Conservation (phyloP, 1,140 invertebrate species). For the Euwallacea fornicatus region DNA sequence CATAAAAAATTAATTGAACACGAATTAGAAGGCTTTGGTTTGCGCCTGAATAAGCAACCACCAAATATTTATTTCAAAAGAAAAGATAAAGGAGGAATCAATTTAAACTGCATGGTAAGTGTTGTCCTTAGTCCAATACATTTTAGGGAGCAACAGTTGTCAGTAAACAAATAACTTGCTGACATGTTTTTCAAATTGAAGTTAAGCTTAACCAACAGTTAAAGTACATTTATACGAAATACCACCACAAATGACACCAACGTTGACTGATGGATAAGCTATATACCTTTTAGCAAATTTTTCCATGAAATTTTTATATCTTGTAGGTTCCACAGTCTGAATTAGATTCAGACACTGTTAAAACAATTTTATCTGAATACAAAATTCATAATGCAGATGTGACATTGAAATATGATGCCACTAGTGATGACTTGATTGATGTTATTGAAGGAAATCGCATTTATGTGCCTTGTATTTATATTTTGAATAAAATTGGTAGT, state of each 20-base stretch:
- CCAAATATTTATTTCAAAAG: slow-evolving; percentile 95
- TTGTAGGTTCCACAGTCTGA: slow-evolving; percentile 85
- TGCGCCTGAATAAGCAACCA: slow-evolving; percentile 94
- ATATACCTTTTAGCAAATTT: no score
- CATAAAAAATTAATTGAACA: slow-evolving; percentile 97
- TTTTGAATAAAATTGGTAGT: slow-evolving; percentile 96
- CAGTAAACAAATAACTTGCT: no score
- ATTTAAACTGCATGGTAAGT: slow-evolving; percentile 82
- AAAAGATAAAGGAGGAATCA: slow-evolving; percentile 98
- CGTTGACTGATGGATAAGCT: no score
- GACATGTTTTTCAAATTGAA: no score
- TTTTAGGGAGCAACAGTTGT: no score
- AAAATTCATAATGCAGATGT: slow-evolving; percentile 99
- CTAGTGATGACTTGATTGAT: slow-evolving; percentile 97
- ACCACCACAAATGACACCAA: no score
- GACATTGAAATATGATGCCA: slow-evolving; percentile 91
- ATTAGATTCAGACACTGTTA: slow-evolving; percentile 93
- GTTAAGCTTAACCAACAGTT: no score
- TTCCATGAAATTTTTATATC: slow-evolving; percentile 36
- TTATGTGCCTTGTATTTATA: slow-evolving; percentile 97
- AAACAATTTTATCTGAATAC: slow-evolving; percentile 95
- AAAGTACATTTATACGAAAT: no score
- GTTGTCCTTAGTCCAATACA: slow-evolving; percentile 22
- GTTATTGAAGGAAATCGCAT: slow-evolving; percentile 98
- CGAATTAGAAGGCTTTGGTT: slow-evolving; percentile 98